Evolutionary conservation across 1,140 invertebrate genomes (phyloP).

Genomic region (Heliconius hermathena): DNA sequence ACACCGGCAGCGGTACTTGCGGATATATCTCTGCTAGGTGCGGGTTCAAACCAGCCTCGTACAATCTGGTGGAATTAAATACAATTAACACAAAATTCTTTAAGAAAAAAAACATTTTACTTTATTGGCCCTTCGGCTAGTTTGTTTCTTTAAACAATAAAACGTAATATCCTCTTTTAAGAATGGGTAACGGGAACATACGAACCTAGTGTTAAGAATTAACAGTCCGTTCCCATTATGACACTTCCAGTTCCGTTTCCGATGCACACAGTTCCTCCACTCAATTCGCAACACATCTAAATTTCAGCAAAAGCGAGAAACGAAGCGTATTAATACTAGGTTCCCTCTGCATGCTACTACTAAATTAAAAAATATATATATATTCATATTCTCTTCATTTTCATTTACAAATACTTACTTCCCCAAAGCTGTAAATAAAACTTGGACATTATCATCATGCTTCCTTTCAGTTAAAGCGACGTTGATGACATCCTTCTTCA

Average conservation of each 20-base stretch:
- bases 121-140: too few relatives aligned
- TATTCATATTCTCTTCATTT: not conserved
- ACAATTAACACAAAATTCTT: not conserved
- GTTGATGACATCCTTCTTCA: constrained; percentile 84
- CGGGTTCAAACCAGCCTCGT: constrained; percentile 75
- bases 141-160: not conserved
- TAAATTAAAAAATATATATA: too few relatives aligned
- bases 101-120: too few relatives aligned
- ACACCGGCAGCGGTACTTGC: constrained; percentile 88
- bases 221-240: too few relatives aligned
- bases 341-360: too few relatives aligned
- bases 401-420: constrained; percentile 79
- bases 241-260: too few relatives aligned
- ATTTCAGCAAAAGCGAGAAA: too few relatives aligned
- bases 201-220: too few relatives aligned
- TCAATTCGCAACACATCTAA: too few relatives aligned
- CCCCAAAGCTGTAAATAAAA: constrained; percentile 88
- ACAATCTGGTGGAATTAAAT: constrained; percentile 57
- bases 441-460: constrained; percentile 87
- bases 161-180: not conserved
- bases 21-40: constrained; percentile 83
- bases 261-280: too few relatives aligned
- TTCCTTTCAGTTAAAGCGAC: constrained; percentile 91
- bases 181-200: too few relatives aligned
- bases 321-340: too few relatives aligned